phyloP scores from a whole-genome alignment of 2,113 vertebrate species.

The Archilochus colubris region DNA sequence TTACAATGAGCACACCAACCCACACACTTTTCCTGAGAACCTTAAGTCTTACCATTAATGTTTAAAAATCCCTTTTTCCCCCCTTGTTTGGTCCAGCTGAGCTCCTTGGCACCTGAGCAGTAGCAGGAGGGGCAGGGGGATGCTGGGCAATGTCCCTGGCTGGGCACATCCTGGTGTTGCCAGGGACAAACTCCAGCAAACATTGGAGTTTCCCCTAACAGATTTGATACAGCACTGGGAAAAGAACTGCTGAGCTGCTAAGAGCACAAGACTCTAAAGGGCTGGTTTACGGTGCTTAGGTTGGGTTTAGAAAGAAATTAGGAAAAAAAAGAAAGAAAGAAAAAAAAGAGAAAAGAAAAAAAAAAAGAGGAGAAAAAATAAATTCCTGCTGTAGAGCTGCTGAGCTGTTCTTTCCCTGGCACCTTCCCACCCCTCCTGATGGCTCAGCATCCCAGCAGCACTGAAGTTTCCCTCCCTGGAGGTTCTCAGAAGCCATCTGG shows the following conservation, averaged over 20 bases:
- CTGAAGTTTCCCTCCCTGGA: neutral
- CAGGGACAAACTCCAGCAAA: neutral
- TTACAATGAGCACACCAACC: neutral
- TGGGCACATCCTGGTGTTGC: neutral
- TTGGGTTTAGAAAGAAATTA: neutral
- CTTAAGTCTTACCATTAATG: neutral
- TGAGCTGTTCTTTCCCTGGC: neutral
- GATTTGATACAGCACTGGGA: neutral
- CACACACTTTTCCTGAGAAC: neutral
- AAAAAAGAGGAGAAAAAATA: too few species aligned
- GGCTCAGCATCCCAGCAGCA: neutral
- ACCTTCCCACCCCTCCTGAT: rapidly evolving
- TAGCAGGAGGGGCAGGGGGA: neutral
- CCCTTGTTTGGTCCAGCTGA: neutral
- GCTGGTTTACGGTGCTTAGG: neutral
- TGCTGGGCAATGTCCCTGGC: rapidly evolving
- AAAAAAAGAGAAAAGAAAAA: too few species aligned
- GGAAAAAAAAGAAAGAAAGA: neutral
- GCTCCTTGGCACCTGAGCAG: neutral
- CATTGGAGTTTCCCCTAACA: neutral
- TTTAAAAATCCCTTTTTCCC: neutral
- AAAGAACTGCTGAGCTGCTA: neutral
- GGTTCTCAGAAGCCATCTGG: neutral
- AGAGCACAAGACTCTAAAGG: neutral
- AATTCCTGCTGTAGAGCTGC: rapidly evolving